Conservation (phyloP, 2,888 invertebrate genomes). For the Cerastis leucographa region DNA sequence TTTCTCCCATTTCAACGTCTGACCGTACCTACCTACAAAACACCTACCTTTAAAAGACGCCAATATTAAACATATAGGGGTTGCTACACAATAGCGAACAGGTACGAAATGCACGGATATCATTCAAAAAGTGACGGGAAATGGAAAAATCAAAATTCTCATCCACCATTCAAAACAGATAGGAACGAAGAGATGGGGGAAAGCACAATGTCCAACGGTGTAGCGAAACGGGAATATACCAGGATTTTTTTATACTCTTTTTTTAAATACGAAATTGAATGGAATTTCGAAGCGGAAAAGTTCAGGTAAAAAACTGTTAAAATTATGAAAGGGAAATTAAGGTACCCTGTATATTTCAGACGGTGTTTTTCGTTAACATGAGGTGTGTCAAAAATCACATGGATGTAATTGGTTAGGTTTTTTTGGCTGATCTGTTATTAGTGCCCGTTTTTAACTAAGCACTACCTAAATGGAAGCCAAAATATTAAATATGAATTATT, state of each 20-base stretch:
- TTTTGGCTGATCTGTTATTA: background rate
- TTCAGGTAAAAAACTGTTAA: conserved; percentile 19
- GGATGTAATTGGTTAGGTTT: background rate
- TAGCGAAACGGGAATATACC: conserved; percentile 60
- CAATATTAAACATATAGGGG: conserved; percentile 81
- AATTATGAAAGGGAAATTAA: background rate
- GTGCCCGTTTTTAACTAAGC: background rate
- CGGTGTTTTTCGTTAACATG: background rate
- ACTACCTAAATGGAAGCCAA: background rate
- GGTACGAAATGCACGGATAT: conserved; percentile 74
- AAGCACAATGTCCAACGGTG: conserved; percentile 69
- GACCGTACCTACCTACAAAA: conserved; percentile 70
- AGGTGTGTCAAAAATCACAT: background rate
- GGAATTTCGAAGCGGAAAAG: conserved; percentile 36
- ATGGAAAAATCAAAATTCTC: conserved; percentile 86
- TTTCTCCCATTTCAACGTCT: conserved; percentile 56
- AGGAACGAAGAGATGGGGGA: conserved; percentile 66
- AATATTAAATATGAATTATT: background rate
- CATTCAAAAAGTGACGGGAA: conserved; percentile 84
- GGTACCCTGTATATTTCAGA: background rate
- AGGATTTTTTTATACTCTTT: conserved; percentile 7
- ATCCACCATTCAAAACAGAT: conserved; percentile 80
- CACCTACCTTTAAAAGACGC: conserved; percentile 70
- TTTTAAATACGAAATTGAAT: conserved; percentile 40
- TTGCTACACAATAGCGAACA: conserved; percentile 76